Percentiles rank a stretch among this genome's conserved stretches.
Conservation (phyloP, 37 sponge, comb jelly and placozoan species). For the Mnemiopsis leidyi region DNA sequence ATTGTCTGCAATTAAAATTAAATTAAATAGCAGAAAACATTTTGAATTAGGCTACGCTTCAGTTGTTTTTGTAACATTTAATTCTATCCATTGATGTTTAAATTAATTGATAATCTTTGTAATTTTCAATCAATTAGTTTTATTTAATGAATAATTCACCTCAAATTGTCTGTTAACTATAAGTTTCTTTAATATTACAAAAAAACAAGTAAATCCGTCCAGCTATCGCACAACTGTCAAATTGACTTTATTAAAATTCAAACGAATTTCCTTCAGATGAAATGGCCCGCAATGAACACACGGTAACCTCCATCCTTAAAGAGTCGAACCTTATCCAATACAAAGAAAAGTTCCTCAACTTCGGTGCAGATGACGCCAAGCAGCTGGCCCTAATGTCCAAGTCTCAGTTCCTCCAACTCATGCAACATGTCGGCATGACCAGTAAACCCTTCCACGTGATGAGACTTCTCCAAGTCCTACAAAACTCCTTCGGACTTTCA, state of each 20-base stretch:
- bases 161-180: too few relatives aligned
- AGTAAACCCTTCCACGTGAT: conserved; percentile 36
- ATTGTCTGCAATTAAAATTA: too few relatives aligned
- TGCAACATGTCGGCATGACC: conserved; percentile 25
- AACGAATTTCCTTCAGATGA: not conserved
- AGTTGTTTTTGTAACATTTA: too few relatives aligned
- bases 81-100: too few relatives aligned
- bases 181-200: too few relatives aligned
- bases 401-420: not conserved
- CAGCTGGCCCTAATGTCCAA: not conserved
- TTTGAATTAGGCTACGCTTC: too few relatives aligned
- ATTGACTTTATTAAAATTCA: not conserved
- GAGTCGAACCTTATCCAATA: conserved; percentile 1
- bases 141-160: too few relatives aligned
- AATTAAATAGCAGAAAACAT: too few relatives aligned
- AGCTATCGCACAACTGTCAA: not conserved
- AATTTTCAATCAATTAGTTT: too few relatives aligned
- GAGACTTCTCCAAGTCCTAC: not conserved
- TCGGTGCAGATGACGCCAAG: conserved; percentile 29
- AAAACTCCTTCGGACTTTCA: not conserved
- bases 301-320: not conserved
- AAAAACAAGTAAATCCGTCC: too few relatives aligned
- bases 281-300: not conserved
- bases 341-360: not conserved
- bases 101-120: too few relatives aligned